Evolutionary conservation across 2,888 invertebrate species (phyloP).

Genomic region (Andrena bucephala): DNA sequence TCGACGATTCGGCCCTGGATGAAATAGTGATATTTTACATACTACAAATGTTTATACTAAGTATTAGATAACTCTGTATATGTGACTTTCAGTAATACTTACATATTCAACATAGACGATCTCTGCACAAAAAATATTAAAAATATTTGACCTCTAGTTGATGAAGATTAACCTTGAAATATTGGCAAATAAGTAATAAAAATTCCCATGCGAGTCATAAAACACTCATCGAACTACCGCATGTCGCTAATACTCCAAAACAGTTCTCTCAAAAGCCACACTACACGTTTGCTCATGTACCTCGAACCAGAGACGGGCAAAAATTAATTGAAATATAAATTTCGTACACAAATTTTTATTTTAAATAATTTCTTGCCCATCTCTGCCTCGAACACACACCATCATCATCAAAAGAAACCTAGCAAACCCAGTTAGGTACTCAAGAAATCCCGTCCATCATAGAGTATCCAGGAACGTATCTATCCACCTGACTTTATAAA

Average conservation of each 20-base stretch:
- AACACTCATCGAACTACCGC: neutral
- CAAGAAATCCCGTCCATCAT: constrained; percentile 26
- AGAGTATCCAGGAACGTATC: constrained; percentile 27
- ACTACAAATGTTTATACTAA: too few species aligned
- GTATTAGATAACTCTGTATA: too few species aligned
- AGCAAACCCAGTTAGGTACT: neutral
- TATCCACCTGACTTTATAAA: constrained; percentile 27
- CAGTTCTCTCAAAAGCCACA: neutral
- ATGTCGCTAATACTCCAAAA: neutral
- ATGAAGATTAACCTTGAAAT: neutral
- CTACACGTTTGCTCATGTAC: constrained; percentile 6
- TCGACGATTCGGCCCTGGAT: too few species aligned
- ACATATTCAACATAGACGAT: too few species aligned
- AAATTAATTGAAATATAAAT: too few species aligned
- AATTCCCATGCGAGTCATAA: neutral
- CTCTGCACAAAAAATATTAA: too few species aligned
- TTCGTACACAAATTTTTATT: too few species aligned
- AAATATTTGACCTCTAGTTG: too few species aligned
- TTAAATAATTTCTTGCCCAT: too few species aligned
- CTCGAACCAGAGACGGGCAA: too few species aligned
- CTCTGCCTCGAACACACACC: neutral
- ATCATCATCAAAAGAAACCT: neutral
- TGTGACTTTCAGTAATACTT: too few species aligned
- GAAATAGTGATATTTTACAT: too few species aligned
- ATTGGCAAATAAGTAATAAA: neutral